Base-by-base conservation (phyloP, 2,797 vertebrate species). In the Tamandua tetradactyla region DNA sequence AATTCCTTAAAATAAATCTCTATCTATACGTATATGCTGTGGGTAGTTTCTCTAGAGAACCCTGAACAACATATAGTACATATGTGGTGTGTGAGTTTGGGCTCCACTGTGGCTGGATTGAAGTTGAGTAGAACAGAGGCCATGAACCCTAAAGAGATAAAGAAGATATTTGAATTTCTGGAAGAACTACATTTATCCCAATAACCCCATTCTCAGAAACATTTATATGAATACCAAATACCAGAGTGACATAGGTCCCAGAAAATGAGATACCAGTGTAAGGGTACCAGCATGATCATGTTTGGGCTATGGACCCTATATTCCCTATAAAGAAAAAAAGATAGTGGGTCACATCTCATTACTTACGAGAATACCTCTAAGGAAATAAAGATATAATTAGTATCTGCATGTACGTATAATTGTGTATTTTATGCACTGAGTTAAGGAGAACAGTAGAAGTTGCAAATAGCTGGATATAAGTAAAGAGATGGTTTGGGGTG, bases 91-190 rank as follows among this genome's bases (percentile, higher is more conserved):
- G 49, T 69, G 62, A 79, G 40, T 2, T 4, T 9, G 82, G 49
- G 12, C 3, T 57, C 55, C 25, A 2, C 1, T 17, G 1, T 0
- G 25, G 25, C 25, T 0, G 3, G 1, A 22, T 0, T 5, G 3
- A 25, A 25, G 9, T 35, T 27, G 20, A 40, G 6, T 5, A 3
- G 14, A 22, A 17, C 25, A 1, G 49, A 10, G 1, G 32, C 62
- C 62, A 10, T 10, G 13, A 1, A 0, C 57, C 25, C 62, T 25
- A 20, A 59, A 5, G 40, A 0, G 6, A 7, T 17, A 18, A 61
- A 78, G 1, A 4, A 25, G 1, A 25, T 40, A 22, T 15, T 64
- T 49, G 59, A 37, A 23, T 37, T 68, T 59, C 40, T 47, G 49
- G 49, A 14, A 7, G 18, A 42, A 20, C 13, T 25, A 14, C 15